Evolutionary conservation across 2,888 invertebrate species (phyloP).

Genomic region (Hydrotaea diabolus): DNA sequence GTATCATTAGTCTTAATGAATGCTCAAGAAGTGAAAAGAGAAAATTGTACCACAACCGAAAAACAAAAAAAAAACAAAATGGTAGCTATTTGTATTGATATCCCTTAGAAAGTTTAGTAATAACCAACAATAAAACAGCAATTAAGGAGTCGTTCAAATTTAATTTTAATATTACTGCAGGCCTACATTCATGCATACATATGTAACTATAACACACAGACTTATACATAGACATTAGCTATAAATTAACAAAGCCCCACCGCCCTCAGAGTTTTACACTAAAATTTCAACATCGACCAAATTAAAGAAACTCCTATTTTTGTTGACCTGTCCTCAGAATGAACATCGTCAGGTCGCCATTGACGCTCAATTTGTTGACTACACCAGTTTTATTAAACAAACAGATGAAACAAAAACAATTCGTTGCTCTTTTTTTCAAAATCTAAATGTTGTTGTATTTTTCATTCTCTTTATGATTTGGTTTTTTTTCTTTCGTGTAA

Average conservation of each 20-base stretch:
- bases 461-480: conserved; percentile 5
- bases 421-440: conserved; percentile 21
- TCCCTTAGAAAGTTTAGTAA: background rate
- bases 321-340: conserved; percentile 1
- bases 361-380: background rate
- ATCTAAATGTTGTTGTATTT: conserved; percentile 52
- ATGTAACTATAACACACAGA: background rate
- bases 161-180: background rate
- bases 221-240: background rate
- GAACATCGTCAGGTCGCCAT: background rate
- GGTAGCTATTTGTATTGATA: background rate
- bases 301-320: background rate
- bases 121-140: background rate
- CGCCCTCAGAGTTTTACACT: background rate
- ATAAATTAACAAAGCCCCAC: background rate
- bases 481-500: conserved; percentile 9
- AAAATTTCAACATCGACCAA: background rate
- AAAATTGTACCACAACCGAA: background rate
- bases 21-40: no score
- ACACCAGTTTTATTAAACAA: background rate
- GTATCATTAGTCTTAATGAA: no score
- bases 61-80: background rate
- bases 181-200: background rate
- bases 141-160: background rate
- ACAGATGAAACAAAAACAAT: background rate